These are phyloP conservation scores for Macrocentrus cingulum DNA, from an alignment of 1,140 invertebrate species.

Conservation along the genomic window DNA sequence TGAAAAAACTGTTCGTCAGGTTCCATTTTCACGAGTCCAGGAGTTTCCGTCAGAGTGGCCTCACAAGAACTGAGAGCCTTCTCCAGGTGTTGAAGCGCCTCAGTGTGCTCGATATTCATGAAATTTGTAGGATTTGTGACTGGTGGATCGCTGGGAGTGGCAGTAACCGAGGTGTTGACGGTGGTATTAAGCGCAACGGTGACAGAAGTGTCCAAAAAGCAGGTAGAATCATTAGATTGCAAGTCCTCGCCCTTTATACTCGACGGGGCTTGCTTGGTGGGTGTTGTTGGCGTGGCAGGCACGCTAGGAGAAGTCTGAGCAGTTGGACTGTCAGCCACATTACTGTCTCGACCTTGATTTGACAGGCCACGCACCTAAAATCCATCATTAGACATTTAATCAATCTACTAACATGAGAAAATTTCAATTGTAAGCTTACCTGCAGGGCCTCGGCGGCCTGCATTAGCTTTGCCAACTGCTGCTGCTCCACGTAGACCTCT, in stretches of 20 bases:
- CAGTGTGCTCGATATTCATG: slow-evolving; percentile 54
- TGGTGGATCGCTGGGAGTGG: slow-evolving; percentile 33
- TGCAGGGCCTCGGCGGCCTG: slow-evolving; percentile 81
- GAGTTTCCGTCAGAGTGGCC: slow-evolving; percentile 53
- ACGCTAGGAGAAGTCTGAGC: slow-evolving; percentile 33
- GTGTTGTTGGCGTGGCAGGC: slow-evolving; percentile 32
- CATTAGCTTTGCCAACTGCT: slow-evolving; percentile 75
- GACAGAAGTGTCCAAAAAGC: slow-evolving; percentile 40
- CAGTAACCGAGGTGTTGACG: slow-evolving; percentile 35
- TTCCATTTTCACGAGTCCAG: slow-evolving; percentile 56
- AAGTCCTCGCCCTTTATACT: slow-evolving; percentile 42
- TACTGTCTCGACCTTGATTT: slow-evolving; percentile 45
- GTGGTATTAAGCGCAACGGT: slow-evolving; percentile 36
- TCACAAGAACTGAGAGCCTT: slow-evolving; percentile 55
- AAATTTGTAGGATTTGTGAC: slow-evolving; percentile 43
- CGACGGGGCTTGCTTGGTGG: slow-evolving; percentile 28
- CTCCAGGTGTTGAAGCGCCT: slow-evolving; percentile 54
- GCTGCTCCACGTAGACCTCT: slow-evolving; percentile 82
- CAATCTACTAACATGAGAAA: not conserved
- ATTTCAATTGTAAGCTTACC: slow-evolving; percentile 51
- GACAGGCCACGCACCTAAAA: slow-evolving; percentile 43
- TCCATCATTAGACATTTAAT: slow-evolving; percentile 1
- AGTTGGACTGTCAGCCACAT: slow-evolving; percentile 37
- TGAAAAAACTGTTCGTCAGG: slow-evolving; percentile 54
- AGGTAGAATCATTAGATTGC: slow-evolving; percentile 39